Percentiles rank a stretch among this genome's conserved stretches.
These are phyloP conservation scores for Psilopogon haemacephalus DNA, from an alignment of 2,113 vertebrate genomes.

Conservation along the genomic window DNA sequence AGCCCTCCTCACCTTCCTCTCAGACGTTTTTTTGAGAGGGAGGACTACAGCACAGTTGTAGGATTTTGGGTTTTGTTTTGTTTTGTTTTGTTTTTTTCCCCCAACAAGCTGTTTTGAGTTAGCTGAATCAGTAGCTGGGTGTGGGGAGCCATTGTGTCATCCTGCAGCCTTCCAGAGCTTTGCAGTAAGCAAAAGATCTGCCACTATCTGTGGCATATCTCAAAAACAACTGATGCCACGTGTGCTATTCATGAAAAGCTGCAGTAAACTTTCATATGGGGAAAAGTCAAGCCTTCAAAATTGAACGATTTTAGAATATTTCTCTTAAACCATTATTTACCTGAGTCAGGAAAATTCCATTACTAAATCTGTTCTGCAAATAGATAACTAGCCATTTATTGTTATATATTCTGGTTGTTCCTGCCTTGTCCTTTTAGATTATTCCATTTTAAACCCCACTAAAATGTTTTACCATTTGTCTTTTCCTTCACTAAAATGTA, in stretches of 20 bases:
- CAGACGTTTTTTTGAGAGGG: background rate
- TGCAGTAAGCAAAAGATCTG: background rate
- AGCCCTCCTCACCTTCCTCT: background rate
- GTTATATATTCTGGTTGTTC: constrained; percentile 29
- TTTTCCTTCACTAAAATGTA: constrained; percentile 1
- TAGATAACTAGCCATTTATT: background rate
- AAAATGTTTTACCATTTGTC: background rate
- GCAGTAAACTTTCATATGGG: background rate
- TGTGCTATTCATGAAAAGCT: background rate
- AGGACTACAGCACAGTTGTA: background rate
- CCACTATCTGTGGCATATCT: background rate
- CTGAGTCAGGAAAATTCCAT: background rate
- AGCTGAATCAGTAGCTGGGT: background rate
- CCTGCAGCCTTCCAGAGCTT: background rate
- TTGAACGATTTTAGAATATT: background rate
- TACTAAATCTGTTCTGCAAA: constrained; percentile 9
- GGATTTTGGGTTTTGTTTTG: too few species aligned
- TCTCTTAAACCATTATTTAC: background rate
- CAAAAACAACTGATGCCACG: background rate
- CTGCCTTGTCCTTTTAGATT: constrained; percentile 31
- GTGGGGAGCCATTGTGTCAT: background rate
- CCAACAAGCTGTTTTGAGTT: background rate
- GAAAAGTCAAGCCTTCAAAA: background rate
- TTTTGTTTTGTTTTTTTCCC: background rate
- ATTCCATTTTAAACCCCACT: constrained; percentile 15